These are phyloP conservation scores for Rousettus madagascariensis DNA, from an alignment of 2,797 vertebrate species.

Conservation along the genomic window DNA sequence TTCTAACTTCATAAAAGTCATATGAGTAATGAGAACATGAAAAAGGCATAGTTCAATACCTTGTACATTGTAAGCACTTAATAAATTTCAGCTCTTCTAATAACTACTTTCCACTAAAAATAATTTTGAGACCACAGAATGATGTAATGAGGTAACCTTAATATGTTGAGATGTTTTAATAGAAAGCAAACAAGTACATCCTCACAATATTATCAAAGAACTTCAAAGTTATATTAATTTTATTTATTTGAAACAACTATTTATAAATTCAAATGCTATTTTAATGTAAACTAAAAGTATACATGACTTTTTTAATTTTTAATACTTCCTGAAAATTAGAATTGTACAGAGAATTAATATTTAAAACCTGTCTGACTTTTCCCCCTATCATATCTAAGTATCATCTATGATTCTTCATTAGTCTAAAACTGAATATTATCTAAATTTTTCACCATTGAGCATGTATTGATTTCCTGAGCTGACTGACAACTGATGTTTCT, in stretches of 20 bases:
- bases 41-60: neutral
- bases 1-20: neutral
- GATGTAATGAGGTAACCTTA: neutral
- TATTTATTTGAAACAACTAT: neutral
- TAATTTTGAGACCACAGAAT: no score
- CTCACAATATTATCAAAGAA: neutral
- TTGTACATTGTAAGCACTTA: neutral
- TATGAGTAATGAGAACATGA: neutral
- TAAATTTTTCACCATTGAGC: neutral
- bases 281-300: neutral
- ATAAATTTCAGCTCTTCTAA: neutral
- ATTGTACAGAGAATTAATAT: no score
- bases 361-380: neutral
- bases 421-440: neutral
- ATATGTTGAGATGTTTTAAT: neutral
- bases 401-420: neutral
- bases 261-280: neutral
- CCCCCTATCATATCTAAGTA: neutral
- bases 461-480: neutral
- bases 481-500: neutral
- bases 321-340: no score
- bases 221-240: neutral
- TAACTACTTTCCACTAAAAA: neutral
- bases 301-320: no score
- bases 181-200: neutral